phyloP scores from a whole-genome alignment of 2,113 vertebrate species.

The Sitta europaea region DNA sequence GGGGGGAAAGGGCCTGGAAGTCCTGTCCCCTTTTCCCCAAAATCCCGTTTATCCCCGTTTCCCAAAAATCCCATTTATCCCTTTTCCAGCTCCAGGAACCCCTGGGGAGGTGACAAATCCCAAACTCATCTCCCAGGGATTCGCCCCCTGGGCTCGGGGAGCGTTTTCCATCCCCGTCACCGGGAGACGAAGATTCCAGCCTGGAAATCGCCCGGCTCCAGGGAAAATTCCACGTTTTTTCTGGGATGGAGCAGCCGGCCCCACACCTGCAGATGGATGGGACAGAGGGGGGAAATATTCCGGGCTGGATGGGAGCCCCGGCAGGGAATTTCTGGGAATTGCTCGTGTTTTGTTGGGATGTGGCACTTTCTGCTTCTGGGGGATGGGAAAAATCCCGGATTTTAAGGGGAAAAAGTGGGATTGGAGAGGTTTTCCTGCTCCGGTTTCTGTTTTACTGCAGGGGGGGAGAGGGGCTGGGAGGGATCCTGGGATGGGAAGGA shows the following conservation, averaged over 20 bases:
- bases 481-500: fast-evolving
- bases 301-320: background rate
- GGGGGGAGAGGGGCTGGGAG: background rate
- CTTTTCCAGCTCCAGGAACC: background rate
- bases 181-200: fast-evolving
- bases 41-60: background rate
- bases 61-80: too few species aligned
- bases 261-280: background rate
- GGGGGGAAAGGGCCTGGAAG: too few species aligned
- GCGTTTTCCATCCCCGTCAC: background rate
- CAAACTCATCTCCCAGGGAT: background rate
- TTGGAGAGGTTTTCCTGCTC: background rate
- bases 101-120: background rate
- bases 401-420: background rate
- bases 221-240: background rate
- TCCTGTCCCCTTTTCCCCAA: too few species aligned
- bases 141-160: background rate
- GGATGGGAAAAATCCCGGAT: background rate
- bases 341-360: background rate
- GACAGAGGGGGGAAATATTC: background rate
- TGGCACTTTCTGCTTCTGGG: background rate
- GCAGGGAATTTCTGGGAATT: background rate
- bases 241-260: too few species aligned
- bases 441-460: background rate
- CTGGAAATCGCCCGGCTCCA: fast-evolving